These are phyloP conservation scores for Onthophagus taurus DNA, from an alignment of 1,140 invertebrate genomes.

Conservation along the genomic window DNA sequence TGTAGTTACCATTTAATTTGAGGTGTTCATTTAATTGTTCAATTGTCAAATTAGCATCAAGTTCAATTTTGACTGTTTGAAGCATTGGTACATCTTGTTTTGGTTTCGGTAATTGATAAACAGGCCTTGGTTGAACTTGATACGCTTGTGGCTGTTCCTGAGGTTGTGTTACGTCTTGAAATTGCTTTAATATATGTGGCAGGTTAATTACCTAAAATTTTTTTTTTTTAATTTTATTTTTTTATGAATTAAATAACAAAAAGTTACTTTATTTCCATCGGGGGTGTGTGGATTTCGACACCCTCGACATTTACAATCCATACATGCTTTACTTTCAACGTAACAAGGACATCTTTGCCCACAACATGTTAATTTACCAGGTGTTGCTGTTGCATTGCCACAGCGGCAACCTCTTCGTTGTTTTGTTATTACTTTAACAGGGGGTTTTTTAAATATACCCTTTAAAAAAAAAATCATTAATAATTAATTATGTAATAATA, in stretches of 20 bases:
- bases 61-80: conserved; percentile 21
- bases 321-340: conserved; percentile 74
- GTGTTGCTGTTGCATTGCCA: conserved; percentile 79
- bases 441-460: conserved; percentile 33
- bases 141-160: neutral
- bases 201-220: conserved; percentile 17
- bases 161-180: conserved; percentile 12
- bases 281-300: conserved; percentile 80
- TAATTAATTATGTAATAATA: conserved; percentile 6
- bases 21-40: conserved; percentile 23
- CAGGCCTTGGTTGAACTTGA: neutral
- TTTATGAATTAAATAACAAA: neutral
- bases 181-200: conserved; percentile 17
- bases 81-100: conserved; percentile 10
- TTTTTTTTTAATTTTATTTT: neutral
- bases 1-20: conserved; percentile 15
- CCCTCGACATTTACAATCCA: conserved; percentile 81
- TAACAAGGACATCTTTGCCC: conserved; percentile 90
- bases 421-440: conserved; percentile 25
- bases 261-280: conserved; percentile 65
- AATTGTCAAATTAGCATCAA: conserved; percentile 21
- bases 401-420: conserved; percentile 68
- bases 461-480: no score
- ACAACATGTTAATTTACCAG: conserved; percentile 84
- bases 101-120: conserved; percentile 6